These are phyloP conservation scores for Ptychobarbus kaznakovi DNA, from an alignment of 2,797 vertebrate species.

Conservation along the genomic window DNA sequence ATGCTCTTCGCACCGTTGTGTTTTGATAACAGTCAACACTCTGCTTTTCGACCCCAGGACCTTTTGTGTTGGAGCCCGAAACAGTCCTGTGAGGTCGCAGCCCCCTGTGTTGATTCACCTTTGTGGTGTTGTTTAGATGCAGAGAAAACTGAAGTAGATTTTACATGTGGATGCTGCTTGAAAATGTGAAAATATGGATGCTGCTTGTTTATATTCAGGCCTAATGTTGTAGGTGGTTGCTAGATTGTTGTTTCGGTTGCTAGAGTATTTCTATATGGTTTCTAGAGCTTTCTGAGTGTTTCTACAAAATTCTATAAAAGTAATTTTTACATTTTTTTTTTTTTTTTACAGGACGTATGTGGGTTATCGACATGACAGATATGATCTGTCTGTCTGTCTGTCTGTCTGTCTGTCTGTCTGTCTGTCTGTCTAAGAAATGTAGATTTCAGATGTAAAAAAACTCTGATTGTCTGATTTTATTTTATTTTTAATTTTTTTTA, in stretches of 20 bases:
- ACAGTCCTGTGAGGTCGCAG: slow-evolving; percentile 35
- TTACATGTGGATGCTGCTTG: not conserved
- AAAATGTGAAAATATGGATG: not conserved
- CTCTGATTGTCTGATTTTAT: too few relatives aligned
- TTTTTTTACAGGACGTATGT: too few relatives aligned
- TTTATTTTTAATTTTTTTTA: too few relatives aligned
- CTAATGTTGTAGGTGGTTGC: not conserved
- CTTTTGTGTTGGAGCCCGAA: slow-evolving; percentile 48
- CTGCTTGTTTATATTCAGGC: not conserved
- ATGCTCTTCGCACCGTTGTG: slow-evolving; percentile 38
- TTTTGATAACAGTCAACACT: slow-evolving; percentile 54
- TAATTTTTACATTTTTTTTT: too few relatives aligned
- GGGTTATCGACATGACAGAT: too few relatives aligned
- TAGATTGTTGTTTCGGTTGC: not conserved
- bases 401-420: not conserved
- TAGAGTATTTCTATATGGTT: not conserved
- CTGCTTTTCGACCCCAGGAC: slow-evolving; percentile 49
- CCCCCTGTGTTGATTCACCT: not conserved
- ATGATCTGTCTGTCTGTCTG: too few relatives aligned
- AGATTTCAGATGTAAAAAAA: not conserved
- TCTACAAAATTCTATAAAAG: too few relatives aligned
- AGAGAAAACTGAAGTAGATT: not conserved
- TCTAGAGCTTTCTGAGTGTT: not conserved
- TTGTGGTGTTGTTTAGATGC: not conserved
- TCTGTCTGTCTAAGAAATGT: too few relatives aligned